A percentile compares a stretch with the other conserved stretches of the same genome.
These are phyloP conservation scores for Netelia inedita DNA, from an alignment of 2,888 invertebrate genomes.

Conservation along the genomic window DNA sequence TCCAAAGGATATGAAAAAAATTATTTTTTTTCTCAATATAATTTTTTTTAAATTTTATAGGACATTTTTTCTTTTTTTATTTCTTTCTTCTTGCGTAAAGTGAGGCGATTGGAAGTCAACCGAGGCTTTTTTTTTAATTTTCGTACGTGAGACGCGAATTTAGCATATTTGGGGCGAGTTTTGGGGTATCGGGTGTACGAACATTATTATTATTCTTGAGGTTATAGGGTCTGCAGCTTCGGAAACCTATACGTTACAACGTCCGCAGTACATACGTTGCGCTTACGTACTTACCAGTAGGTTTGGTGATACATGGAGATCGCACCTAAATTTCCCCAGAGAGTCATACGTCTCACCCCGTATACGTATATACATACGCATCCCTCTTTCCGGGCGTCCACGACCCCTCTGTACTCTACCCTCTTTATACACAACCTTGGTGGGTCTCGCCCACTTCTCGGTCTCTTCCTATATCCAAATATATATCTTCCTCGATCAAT, in stretches of 20 bases:
- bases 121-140: no score
- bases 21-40: no score
- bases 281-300: conserved; percentile 74
- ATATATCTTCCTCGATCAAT: conserved; percentile 8
- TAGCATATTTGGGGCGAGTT: no score
- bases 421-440: conserved; percentile 6
- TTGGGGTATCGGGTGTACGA: no score
- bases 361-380: conserved; percentile 69
- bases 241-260: conserved; percentile 52
- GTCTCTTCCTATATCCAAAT: conserved; percentile 24
- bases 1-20: no score
- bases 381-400: conserved; percentile 29
- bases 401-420: conserved; percentile 14
- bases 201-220: no score
- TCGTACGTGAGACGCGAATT: no score
- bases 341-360: conserved; percentile 78
- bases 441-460: conserved; percentile 14
- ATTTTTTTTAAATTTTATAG: no score
- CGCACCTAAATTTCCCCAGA: conserved; percentile 81
- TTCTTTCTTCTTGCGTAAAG: no score
- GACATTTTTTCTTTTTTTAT: no score
- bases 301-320: conserved; percentile 82
- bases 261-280: conserved; percentile 72
- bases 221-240: background rate
- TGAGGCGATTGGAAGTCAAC: no score